Percentiles rank a stretch among this genome's conserved stretches.
These are phyloP conservation scores for Spodoptera frugiperda DNA, from an alignment of 1,140 invertebrate genomes.

Conservation along the genomic window DNA sequence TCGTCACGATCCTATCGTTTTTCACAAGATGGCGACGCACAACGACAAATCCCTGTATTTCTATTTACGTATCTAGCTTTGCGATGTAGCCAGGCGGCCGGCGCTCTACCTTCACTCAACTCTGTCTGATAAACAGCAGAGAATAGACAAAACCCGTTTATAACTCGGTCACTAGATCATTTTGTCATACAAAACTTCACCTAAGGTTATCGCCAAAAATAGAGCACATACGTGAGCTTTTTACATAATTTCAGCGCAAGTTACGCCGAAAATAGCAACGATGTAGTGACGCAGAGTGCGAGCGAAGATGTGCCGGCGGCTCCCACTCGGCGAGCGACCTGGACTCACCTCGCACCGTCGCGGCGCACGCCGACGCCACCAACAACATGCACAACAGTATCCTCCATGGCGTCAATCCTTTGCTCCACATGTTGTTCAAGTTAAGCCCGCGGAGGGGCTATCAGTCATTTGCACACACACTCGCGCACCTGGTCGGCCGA, in stretches of 20 bases:
- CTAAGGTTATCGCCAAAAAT: conserved; percentile 83
- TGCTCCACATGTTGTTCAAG: conserved; percentile 82
- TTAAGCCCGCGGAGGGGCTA: conserved; percentile 76
- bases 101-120: conserved; percentile 51
- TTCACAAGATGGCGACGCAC: conserved; percentile 85
- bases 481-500: conserved; percentile 80
- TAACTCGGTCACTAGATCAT: conserved; percentile 68
- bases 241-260: conserved; percentile 86
- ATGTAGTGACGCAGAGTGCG: conserved; percentile 74
- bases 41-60: conserved; percentile 84
- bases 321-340: conserved; percentile 60
- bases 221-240: conserved; percentile 80
- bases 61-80: conserved; percentile 83
- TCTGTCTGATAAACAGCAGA: conserved; percentile 51
- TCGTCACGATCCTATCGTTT: conserved; percentile 84
- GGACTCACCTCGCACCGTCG: conserved; percentile 79
- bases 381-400: conserved; percentile 83
- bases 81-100: conserved; percentile 57
- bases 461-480: conserved; percentile 84
- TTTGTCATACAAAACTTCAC: conserved; percentile 68
- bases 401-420: conserved; percentile 84
- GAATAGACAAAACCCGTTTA: conserved; percentile 50
- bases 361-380: conserved; percentile 77
- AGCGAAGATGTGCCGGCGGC: conserved; percentile 56
- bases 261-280: conserved; percentile 80